Evolutionary conservation across 2,113 vertebrate genomes (phyloP).

Genomic region (Periophthalmus modestus): DNA sequence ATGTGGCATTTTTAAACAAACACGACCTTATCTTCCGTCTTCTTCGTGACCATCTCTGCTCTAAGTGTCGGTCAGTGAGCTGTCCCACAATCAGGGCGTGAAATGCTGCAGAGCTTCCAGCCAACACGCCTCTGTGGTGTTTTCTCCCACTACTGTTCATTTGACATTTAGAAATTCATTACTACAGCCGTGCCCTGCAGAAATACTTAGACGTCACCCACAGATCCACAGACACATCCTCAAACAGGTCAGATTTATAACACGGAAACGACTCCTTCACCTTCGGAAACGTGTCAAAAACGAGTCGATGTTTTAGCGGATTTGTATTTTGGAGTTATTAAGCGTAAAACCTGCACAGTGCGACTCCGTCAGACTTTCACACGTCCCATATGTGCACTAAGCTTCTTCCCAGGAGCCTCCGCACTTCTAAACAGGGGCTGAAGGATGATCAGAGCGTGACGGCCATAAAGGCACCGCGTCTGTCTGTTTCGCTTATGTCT

Average conservation of each 20-base stretch:
- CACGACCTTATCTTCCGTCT: background rate
- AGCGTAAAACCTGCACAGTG: too few species aligned
- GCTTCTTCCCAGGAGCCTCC: conserved; percentile 64
- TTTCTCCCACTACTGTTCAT: conserved; percentile 72
- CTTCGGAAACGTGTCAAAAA: too few species aligned
- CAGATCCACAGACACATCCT: conserved; percentile 17
- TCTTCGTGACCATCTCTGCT: background rate
- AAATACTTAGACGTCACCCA: conserved; percentile 27
- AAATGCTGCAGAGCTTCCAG: conserved; percentile 78
- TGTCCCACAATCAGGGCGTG: conserved; percentile 77
- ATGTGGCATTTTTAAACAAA: background rate
- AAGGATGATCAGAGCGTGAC: conserved; percentile 55
- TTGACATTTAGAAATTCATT: conserved; percentile 80
- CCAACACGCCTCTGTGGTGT: conserved; percentile 68
- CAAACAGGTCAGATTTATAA: conserved; percentile 56
- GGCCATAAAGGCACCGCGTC: conserved; percentile 50
- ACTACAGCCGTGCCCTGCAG: conserved; percentile 57
- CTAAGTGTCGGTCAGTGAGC: conserved; percentile 54
- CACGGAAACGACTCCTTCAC: conserved; percentile 36
- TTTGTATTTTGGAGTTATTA: too few species aligned
- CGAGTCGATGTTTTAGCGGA: too few species aligned
- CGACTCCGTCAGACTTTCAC: conserved; percentile 57
- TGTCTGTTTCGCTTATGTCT: conserved; percentile 58
- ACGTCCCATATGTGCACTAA: conserved; percentile 61
- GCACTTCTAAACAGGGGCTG: conserved; percentile 29